Conservation (phyloP, 2,888 invertebrate genomes). For the Lottia gigantea region DNA sequence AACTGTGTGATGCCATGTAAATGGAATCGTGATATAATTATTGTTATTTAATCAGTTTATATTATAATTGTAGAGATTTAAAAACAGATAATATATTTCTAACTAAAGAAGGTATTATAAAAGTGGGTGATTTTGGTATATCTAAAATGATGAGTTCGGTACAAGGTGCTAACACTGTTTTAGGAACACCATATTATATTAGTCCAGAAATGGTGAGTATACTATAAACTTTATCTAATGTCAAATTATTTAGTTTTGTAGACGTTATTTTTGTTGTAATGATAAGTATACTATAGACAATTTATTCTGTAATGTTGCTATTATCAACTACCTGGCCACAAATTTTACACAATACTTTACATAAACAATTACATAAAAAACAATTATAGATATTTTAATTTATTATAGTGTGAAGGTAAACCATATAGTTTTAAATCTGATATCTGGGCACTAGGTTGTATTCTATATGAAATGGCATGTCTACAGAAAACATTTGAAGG, state of each 20-base stretch:
- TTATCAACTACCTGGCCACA: no score
- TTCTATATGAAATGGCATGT: constrained; percentile 81
- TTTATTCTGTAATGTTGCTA: no score
- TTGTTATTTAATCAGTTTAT: no score
- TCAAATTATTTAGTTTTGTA: no score
- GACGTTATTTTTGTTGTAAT: no score
- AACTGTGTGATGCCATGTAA: no score
- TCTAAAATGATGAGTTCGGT: constrained; percentile 80
- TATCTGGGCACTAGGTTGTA: constrained; percentile 83
- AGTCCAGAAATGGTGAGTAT: constrained; percentile 76
- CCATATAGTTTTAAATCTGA: constrained; percentile 82
- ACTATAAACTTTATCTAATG: no score
- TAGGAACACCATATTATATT: constrained; percentile 81
- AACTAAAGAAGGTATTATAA: constrained; percentile 76
- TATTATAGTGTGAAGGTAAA: constrained; percentile 78
- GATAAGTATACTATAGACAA: no score
- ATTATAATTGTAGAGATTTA: constrained; percentile 72
- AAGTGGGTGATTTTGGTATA: constrained; percentile 81
- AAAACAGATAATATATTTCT: constrained; percentile 82
- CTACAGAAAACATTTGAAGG: constrained; percentile 80
- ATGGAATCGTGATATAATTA: no score
- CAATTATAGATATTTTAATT: constrained; percentile 9
- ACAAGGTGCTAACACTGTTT: constrained; percentile 76
- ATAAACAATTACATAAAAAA: no score
- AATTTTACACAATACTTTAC: no score